Conservation (phyloP, 2,113 vertebrate species). For the Myrmophylax atrothorax region DNA sequence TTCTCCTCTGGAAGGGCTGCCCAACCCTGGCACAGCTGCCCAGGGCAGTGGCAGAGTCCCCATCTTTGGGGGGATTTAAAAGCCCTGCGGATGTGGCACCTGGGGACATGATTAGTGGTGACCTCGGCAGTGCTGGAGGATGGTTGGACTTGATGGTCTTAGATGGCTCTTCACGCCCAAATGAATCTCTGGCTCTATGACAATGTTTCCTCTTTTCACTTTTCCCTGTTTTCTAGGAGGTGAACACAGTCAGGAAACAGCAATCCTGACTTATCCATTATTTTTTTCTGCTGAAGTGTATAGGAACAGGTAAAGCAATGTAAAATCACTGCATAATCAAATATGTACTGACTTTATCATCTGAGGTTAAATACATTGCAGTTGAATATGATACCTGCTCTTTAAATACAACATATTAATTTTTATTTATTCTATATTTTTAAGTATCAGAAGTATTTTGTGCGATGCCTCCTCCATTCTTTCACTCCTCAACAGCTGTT, state of each 20-base stretch:
- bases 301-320: background rate
- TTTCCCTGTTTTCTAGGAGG: background rate
- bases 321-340: background rate
- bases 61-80: background rate
- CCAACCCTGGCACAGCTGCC: background rate
- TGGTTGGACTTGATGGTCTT: fast-evolving
- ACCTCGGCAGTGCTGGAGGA: background rate
- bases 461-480: background rate
- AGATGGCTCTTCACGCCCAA: background rate
- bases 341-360: background rate
- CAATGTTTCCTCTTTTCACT: background rate
- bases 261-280: background rate
- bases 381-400: background rate
- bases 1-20: background rate
- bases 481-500: background rate
- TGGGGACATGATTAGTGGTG: fast-evolving
- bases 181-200: background rate
- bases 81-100: background rate
- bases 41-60: background rate
- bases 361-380: background rate
- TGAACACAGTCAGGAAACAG: background rate
- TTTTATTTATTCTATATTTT: background rate
- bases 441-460: background rate
- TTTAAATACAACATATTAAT: background rate
- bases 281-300: background rate